Percentiles rank a stretch among this genome's conserved stretches.
phyloP scores from a whole-genome alignment of 2,113 vertebrate species.

The Delphinapterus leucas region DNA sequence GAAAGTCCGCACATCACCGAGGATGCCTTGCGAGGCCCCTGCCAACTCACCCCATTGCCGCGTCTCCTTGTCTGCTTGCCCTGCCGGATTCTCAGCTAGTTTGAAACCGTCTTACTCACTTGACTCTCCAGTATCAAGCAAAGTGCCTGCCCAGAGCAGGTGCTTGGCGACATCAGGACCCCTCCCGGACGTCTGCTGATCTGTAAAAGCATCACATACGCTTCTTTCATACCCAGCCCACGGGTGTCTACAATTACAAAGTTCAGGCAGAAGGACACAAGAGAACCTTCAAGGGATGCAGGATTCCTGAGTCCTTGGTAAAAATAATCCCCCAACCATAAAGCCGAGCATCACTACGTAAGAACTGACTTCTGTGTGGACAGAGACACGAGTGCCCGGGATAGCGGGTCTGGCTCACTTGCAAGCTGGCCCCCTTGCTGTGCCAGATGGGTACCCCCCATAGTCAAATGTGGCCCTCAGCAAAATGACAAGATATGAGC shows the following conservation, averaged over 20 bases:
- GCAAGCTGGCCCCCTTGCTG: too few relatives aligned
- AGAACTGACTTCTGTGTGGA: not conserved
- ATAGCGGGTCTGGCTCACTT: not conserved
- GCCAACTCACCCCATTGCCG: accelerated
- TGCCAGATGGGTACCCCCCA: not conserved
- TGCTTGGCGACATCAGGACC: not conserved
- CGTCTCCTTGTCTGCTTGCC: not conserved
- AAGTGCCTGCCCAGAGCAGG: not conserved
- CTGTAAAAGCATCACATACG: not conserved
- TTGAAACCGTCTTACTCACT: not conserved
- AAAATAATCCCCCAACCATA: not conserved
- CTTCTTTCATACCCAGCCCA: not conserved
- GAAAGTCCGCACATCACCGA: too few relatives aligned
- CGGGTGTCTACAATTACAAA: not conserved
- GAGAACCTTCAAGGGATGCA: not conserved
- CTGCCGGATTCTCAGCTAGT: not conserved
- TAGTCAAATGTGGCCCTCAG: not conserved
- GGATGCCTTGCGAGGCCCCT: not conserved
- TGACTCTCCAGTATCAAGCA: not conserved
- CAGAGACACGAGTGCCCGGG: not conserved
- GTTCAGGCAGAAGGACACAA: not conserved
- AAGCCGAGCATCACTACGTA: not conserved
- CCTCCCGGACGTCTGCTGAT: not conserved
- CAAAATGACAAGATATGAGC: not conserved
- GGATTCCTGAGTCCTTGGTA: not conserved